phyloP scores from a whole-genome alignment of 64 coral and sea anemone species.

The Orbicella faveolata region DNA sequence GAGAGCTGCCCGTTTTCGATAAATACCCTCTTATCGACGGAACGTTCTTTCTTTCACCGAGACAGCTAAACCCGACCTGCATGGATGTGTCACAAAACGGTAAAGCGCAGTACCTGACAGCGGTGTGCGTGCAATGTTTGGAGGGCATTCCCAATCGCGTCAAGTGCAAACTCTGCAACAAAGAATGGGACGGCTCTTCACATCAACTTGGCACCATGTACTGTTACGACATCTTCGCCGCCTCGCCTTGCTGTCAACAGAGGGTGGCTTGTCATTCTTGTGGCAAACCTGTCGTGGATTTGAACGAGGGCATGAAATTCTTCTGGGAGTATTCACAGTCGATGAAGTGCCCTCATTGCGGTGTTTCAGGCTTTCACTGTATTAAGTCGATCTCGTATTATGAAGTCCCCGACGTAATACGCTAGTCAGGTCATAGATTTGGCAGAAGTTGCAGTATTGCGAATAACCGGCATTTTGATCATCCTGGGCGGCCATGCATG shows the following conservation, averaged over 20 bases:
- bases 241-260: constrained; percentile 90
- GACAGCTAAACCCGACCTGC: constrained; percentile 68
- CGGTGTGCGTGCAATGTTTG: constrained; percentile 93
- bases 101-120: constrained; percentile 81
- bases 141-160: constrained; percentile 91
- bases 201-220: constrained; percentile 96
- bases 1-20: constrained; percentile 91
- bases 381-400: constrained; percentile 79
- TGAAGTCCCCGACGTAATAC: not conserved
- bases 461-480: not conserved
- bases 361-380: constrained; percentile 91
- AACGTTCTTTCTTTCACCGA: constrained; percentile 93
- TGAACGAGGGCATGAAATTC: constrained; percentile 65
- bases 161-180: constrained; percentile 92
- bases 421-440: not conserved
- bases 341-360: constrained; percentile 93
- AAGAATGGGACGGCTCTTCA: constrained; percentile 90
- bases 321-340: constrained; percentile 94
- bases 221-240: constrained; percentile 97
- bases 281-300: constrained; percentile 83
- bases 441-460: not conserved
- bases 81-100: constrained; percentile 87
- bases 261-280: constrained; percentile 87
- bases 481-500: not conserved
- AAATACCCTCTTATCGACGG: constrained; percentile 97